phyloP scores from a whole-genome alignment of 2,888 invertebrate species.

The Yponomeuta cagnagella region DNA sequence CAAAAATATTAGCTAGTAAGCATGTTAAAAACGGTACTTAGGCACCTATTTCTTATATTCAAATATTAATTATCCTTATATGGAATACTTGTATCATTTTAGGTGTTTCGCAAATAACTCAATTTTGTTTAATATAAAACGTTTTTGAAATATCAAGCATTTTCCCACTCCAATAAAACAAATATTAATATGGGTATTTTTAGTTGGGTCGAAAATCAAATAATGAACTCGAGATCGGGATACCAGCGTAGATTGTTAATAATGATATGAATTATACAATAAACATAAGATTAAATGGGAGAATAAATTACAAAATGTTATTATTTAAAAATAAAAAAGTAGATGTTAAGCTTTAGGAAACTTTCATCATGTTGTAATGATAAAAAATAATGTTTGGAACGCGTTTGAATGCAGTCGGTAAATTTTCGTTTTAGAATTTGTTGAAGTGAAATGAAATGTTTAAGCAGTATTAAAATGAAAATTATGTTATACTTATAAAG shows the following conservation, averaged over 20 bases:
- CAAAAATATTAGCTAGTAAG: slow-evolving; percentile 16
- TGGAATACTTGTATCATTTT: too few relatives aligned
- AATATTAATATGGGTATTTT: neutral
- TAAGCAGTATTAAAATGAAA: slow-evolving; percentile 6
- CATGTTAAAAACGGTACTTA: too few relatives aligned
- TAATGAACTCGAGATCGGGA: slow-evolving; percentile 48
- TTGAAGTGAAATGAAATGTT: neutral
- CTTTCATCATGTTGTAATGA: slow-evolving; percentile 66
- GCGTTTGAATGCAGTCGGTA: slow-evolving; percentile 6
- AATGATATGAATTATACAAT: slow-evolving; percentile 63
- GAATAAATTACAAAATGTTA: slow-evolving; percentile 44
- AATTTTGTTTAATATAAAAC: too few relatives aligned
- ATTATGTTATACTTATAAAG: neutral
- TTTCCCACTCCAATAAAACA: too few relatives aligned
- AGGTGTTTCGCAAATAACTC: too few relatives aligned
- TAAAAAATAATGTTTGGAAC: slow-evolving; percentile 15
- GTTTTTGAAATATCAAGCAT: too few relatives aligned
- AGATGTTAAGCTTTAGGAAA: slow-evolving; percentile 60
- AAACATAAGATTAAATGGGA: slow-evolving; percentile 45
- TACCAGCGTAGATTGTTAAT: slow-evolving; percentile 70
- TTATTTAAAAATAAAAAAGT: slow-evolving; percentile 64
- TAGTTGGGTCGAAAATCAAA: neutral
- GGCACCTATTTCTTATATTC: too few relatives aligned
- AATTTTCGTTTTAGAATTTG: neutral
- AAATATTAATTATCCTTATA: too few relatives aligned